Evolutionary conservation across 2,113 vertebrate species (phyloP), one percentile per base, ranked within the genome.

Genomic region (Cryptoleucopteryx plumbea): DNA sequence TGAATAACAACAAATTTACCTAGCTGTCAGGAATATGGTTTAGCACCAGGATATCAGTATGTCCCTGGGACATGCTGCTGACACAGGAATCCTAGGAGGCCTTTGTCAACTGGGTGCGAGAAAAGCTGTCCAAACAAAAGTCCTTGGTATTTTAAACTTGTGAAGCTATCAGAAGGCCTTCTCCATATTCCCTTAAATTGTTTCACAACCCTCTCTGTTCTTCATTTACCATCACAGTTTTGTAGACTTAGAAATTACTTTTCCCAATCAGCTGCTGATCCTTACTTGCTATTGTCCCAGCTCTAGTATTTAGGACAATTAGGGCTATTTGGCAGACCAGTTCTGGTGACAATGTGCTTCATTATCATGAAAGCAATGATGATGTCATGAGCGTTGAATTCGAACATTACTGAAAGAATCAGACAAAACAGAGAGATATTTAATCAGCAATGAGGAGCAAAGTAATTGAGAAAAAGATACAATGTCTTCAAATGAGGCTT

Each of bases 401-500:
- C 71, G 68, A 93, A 71, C 59, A 81, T 86, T 87, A 74, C 50
- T 84, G 90, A 94, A 90, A 92, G 82, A 40, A 92, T 93, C 88
- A 96, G 82, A 88, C 96, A 96, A 97, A 96, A 96, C 82, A 89
- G 3, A 81, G 71, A 90, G 62, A 95, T 86, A 90, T 86, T 95
- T 92, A 96, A 92, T 92, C 79, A 94, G 38, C 65, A 88, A 9
- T 26, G 61, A 93, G 47, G 25, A 93, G 47, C 34, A 86, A 92
- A 96, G 87, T 72, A 93, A 79, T 92, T 88, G 47, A 82, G 80
- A 68, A 86, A 75, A 93, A 81, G 75, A 95, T 86, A 94, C 88
- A 97, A 97, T 94, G 61, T 86, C 92, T 88, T 91, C 77, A 97
- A 95, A 96, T 92, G 94, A 96, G 68, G 31, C 61, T 93, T 91